These are phyloP conservation scores for Helarctos malayanus DNA, from an alignment of 2,797 vertebrate genomes.

Conservation along the genomic window DNA sequence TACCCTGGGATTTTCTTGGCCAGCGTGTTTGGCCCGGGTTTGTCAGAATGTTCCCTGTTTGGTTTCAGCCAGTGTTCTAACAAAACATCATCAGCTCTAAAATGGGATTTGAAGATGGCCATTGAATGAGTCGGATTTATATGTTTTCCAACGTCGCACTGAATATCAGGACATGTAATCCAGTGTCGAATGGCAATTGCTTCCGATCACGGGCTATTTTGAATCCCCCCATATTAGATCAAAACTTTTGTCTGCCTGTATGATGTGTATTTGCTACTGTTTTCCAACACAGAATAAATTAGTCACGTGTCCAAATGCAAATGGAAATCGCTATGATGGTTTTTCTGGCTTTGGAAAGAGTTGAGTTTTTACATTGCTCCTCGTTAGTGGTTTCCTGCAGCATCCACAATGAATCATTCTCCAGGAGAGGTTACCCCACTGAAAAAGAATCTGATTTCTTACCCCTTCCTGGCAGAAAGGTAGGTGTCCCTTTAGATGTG, in stretches of 20 bases:
- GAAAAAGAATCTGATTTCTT: background rate
- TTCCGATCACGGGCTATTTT: background rate
- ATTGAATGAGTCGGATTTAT: background rate
- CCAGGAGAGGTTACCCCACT: background rate
- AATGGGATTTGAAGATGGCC: background rate
- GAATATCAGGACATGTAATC: background rate
- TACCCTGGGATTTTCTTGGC: slow-evolving; percentile 36
- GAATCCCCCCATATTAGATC: background rate
- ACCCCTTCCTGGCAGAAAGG: background rate
- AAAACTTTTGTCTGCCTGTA: background rate
- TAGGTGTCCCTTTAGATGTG: background rate
- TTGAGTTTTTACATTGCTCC: background rate
- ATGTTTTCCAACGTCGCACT: background rate
- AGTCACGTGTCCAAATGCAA: background rate
- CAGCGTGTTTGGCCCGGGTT: background rate
- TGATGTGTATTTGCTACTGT: background rate
- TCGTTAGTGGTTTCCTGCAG: background rate
- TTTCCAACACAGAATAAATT: slow-evolving; percentile 38
- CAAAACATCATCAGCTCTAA: slow-evolving; percentile 37
- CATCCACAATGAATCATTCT: background rate
- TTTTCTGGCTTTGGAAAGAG: slow-evolving; percentile 19
- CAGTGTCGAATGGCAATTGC: background rate
- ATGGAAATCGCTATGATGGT: background rate
- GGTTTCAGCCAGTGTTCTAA: background rate
- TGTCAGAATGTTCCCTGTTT: background rate